Evolutionary conservation across 37 sponge, comb jelly and placozoan species (phyloP).

Genomic region (Halisarca cf. caerulea): DNA sequence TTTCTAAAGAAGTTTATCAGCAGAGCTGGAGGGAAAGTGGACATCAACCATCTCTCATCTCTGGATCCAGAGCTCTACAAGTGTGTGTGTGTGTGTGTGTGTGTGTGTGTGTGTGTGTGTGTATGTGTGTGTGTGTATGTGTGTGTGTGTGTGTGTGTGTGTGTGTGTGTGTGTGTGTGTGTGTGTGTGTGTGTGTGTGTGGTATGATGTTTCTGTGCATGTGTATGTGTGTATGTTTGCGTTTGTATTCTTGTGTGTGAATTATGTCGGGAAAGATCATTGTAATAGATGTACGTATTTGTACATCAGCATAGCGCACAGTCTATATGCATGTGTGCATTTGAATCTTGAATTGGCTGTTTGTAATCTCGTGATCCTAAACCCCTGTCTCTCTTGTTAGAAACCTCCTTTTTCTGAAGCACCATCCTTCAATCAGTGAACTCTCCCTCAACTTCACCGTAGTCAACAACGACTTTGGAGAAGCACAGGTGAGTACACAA

Average conservation of each 20-base stretch:
- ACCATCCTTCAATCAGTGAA: slow-evolving; percentile 74
- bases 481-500: slow-evolving; percentile 50
- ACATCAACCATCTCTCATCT: slow-evolving; percentile 82
- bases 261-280: too few relatives aligned
- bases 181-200: slow-evolving; percentile 15
- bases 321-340: not conserved
- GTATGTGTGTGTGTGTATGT: slow-evolving; percentile 35
- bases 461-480: slow-evolving; percentile 49
- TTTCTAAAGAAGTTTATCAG: slow-evolving; percentile 79
- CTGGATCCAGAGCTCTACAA: slow-evolving; percentile 88
- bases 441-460: slow-evolving; percentile 86
- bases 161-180: slow-evolving; percentile 25
- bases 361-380: too few relatives aligned
- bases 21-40: slow-evolving; percentile 59
- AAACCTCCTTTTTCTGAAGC: slow-evolving; percentile 82
- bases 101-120: slow-evolving; percentile 24
- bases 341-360: not conserved
- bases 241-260: too few relatives aligned
- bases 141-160: not conserved
- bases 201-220: not conserved
- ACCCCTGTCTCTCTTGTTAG: slow-evolving; percentile 21
- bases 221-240: slow-evolving; percentile 19
- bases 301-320: too few relatives aligned
- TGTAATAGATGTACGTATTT: too few relatives aligned
- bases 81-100: slow-evolving; percentile 35